Percentiles rank a stretch among this genome's conserved stretches.
Evolutionary conservation across 2,888 invertebrate species (phyloP).

Genomic region (Ennomos erosarius): DNA sequence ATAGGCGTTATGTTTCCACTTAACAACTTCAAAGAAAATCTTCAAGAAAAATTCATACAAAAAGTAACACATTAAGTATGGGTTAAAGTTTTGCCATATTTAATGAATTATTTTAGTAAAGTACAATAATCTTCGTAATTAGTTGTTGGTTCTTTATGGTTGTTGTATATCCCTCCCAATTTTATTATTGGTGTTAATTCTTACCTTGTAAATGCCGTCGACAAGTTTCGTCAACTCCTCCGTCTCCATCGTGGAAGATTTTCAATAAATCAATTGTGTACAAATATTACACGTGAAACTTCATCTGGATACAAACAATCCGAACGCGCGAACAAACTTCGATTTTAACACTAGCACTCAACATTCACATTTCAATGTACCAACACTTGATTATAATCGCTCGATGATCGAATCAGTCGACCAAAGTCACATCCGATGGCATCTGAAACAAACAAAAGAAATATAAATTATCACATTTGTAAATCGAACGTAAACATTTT

Average conservation of each 20-base stretch:
- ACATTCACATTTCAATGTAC: conserved; percentile 80
- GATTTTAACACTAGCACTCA: conserved; percentile 74
- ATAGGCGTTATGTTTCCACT: too few species aligned
- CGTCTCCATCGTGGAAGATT: conserved; percentile 88
- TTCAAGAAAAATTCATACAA: too few species aligned
- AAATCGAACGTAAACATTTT: not conserved
- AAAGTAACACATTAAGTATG: too few species aligned
- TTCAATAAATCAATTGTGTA: conserved; percentile 63
- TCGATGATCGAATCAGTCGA: conserved; percentile 65
- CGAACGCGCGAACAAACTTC: conserved; percentile 62
- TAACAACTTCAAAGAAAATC: too few species aligned
- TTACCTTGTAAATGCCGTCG: conserved; percentile 96
- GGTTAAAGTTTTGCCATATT: too few species aligned
- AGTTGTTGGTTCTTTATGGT: too few species aligned
- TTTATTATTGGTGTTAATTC: conserved; percentile 39
- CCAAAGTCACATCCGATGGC: conserved; percentile 70
- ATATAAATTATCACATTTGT: conserved; percentile 6
- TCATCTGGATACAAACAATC: conserved; percentile 70
- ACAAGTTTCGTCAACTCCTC: conserved; percentile 96
- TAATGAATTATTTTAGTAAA: too few species aligned
- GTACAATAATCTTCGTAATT: too few species aligned
- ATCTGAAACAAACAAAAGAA: conserved; percentile 79
- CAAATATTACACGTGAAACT: conserved; percentile 74
- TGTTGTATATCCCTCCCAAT: too few species aligned
- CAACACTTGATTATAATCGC: conserved; percentile 49